These are phyloP conservation scores for Elmis aenea DNA, from an alignment of 2,888 invertebrate genomes.

Conservation along the genomic window DNA sequence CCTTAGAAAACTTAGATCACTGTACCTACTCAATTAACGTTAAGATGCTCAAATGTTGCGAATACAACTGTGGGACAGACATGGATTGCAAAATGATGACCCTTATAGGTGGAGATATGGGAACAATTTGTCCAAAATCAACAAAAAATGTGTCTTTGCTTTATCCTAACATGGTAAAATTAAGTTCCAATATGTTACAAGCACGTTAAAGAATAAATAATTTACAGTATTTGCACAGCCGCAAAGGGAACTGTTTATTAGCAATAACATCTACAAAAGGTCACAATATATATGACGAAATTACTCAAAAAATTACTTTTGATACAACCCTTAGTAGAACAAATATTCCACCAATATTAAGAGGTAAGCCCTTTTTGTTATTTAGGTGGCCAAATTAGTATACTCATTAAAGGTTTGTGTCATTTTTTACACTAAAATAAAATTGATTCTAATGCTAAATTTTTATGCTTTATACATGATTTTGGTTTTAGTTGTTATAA, in stretches of 20 bases:
- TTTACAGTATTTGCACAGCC: conserved; percentile 29
- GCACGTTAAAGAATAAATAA: conserved; percentile 3
- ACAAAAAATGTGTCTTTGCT: conserved; percentile 40
- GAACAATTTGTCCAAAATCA: conserved; percentile 29
- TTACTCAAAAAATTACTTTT: conserved; percentile 2
- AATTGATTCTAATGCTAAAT: not conserved
- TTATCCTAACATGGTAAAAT: conserved; percentile 41
- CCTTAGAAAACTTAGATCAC: conserved; percentile 25
- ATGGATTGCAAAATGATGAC: conserved; percentile 37
- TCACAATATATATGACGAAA: not conserved
- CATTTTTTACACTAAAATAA: not conserved
- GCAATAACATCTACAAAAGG: conserved; percentile 25
- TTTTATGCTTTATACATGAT: conserved; percentile 3
- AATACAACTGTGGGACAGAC: conserved; percentile 30
- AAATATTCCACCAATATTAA: conserved; percentile 10
- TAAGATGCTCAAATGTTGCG: conserved; percentile 38
- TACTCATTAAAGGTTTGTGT: too few species aligned
- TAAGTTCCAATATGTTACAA: not conserved
- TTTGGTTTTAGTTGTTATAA: too few species aligned
- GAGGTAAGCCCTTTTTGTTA: conserved; percentile 10
- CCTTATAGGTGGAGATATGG: conserved; percentile 42
- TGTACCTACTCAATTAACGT: conserved; percentile 30
- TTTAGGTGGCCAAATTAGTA: not conserved
- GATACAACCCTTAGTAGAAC: conserved; percentile 12
- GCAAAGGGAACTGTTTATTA: conserved; percentile 30